Conservation (phyloP, 2,797 vertebrate genomes). For the Pseudochirops cupreus region DNA sequence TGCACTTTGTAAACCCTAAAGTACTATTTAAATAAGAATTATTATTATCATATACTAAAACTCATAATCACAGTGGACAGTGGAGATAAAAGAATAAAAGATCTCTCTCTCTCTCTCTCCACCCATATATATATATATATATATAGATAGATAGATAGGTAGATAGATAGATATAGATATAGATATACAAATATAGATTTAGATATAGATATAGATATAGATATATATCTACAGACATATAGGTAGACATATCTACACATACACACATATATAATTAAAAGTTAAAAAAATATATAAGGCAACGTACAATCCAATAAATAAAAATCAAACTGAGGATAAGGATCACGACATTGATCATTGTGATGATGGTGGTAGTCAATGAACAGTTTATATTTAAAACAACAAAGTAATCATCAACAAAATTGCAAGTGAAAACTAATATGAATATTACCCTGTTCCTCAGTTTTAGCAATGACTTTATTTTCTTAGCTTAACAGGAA, state of each 20-base stretch:
- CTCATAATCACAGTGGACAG: neutral
- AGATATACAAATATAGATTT: too few species aligned
- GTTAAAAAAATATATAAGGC: neutral
- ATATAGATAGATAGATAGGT: too few species aligned
- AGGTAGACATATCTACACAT: neutral
- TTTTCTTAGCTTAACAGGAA: constrained; percentile 54
- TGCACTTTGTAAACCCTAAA: neutral
- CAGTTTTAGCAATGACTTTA: constrained; percentile 43
- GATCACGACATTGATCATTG: neutral
- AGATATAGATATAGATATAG: too few species aligned
- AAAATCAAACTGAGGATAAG: neutral
- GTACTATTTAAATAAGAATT: neutral
- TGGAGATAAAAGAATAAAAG: neutral
- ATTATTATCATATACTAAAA: neutral
- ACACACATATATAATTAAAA: neutral
- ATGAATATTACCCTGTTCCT: neutral
- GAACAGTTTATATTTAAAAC: neutral
- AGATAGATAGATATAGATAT: too few species aligned
- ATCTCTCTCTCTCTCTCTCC: too few species aligned
- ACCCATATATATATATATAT: too few species aligned
- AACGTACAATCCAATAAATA: neutral
- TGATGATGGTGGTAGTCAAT: neutral
- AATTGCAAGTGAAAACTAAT: constrained; percentile 53
- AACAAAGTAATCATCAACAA: constrained; percentile 8
- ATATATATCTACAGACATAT: too few species aligned